Percentiles rank a stretch among this genome's conserved stretches.
Evolutionary conservation across 1,140 invertebrate species (phyloP).

Genomic region (Aplysia californica): DNA sequence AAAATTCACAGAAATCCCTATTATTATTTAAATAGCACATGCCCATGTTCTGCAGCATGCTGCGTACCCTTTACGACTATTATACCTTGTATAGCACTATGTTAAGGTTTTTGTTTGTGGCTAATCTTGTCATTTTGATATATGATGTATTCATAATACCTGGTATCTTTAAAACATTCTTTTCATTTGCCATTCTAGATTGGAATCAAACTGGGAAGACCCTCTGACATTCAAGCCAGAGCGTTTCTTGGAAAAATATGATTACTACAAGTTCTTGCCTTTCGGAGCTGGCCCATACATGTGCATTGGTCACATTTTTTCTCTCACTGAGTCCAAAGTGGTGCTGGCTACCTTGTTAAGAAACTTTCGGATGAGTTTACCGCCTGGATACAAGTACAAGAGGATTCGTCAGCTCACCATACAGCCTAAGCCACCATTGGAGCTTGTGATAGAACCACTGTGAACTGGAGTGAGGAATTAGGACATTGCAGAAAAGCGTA

Average conservation of each 20-base stretch:
- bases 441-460: not conserved
- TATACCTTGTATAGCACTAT: too few species aligned
- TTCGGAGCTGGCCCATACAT: constrained; percentile 48
- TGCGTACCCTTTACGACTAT: too few species aligned
- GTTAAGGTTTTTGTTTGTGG: too few species aligned
- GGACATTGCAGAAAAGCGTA: too few species aligned
- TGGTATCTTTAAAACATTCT: too few species aligned
- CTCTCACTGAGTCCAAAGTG: constrained; percentile 44
- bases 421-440: not conserved
- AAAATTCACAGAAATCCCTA: too few species aligned
- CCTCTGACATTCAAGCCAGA: constrained; percentile 46
- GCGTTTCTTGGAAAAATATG: constrained; percentile 41
- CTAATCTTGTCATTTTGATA: too few species aligned
- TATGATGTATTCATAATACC: too few species aligned
- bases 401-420: not conserved
- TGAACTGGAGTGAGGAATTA: too few species aligned
- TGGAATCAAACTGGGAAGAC: constrained; percentile 47
- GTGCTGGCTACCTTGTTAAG: constrained; percentile 39
- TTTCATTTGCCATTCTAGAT: constrained; percentile 38
- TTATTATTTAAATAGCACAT: too few species aligned
- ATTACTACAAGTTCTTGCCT: constrained; percentile 42
- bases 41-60: too few species aligned
- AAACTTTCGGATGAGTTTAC: constrained; percentile 24
- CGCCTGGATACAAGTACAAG: not conserved
- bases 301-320: constrained; percentile 52